These are phyloP conservation scores for Ochlodes sylvanus DNA, from an alignment of 2,888 invertebrate genomes.

Conservation along the genomic window DNA sequence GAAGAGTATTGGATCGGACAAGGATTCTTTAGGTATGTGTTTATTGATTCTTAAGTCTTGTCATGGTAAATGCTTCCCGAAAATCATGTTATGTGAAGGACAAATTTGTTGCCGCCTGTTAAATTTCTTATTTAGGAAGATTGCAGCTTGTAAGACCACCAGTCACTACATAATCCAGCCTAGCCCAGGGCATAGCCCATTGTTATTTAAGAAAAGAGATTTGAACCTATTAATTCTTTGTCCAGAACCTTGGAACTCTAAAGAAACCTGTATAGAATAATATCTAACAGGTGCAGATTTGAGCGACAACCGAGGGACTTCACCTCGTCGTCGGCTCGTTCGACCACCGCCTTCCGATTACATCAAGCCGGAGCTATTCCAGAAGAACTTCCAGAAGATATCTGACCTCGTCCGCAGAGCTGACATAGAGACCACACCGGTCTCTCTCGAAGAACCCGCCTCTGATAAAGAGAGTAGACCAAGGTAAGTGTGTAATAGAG, in stretches of 20 bases:
- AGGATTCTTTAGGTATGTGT: constrained; percentile 65
- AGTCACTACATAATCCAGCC: too few species aligned
- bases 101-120: too few species aligned
- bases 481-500: constrained; percentile 53
- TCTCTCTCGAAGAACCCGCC: constrained; percentile 60
- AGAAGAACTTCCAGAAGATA: constrained; percentile 82
- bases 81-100: too few species aligned
- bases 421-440: constrained; percentile 61
- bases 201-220: too few species aligned
- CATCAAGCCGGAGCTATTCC: constrained; percentile 84
- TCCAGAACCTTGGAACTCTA: too few species aligned
- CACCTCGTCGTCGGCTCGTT: constrained; percentile 77
- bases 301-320: constrained; percentile 54
- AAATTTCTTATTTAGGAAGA: too few species aligned
- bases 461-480: constrained; percentile 69
- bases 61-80: too few species aligned
- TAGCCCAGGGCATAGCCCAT: too few species aligned
- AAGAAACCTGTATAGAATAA: background rate
- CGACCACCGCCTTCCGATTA: constrained; percentile 86
- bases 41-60: too few species aligned
- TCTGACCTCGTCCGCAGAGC: constrained; percentile 73
- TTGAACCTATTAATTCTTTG: too few species aligned
- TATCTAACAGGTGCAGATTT: constrained; percentile 20
- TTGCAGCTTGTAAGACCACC: too few species aligned
- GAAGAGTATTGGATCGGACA: constrained; percentile 61